Percentiles rank a stretch among this genome's conserved stretches.
phyloP scores from a whole-genome alignment of 2,888 invertebrate genomes.

The Melinaea marsaeus region DNA sequence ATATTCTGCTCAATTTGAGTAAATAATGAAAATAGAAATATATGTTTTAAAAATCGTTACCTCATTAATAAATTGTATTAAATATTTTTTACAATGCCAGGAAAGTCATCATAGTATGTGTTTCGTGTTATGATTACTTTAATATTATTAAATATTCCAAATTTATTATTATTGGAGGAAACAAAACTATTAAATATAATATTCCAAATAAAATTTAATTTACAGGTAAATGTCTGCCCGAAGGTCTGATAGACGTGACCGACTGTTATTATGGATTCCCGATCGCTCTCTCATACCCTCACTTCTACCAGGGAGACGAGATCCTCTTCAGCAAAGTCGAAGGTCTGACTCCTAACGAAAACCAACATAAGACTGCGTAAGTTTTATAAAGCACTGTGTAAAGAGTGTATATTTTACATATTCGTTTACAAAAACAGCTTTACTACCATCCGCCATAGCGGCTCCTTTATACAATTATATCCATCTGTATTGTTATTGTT shows the following conservation, averaged over 20 bases:
- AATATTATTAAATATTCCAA: too few relatives aligned
- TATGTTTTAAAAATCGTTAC: background rate
- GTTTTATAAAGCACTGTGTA: background rate
- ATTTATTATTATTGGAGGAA: too few relatives aligned
- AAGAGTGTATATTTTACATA: background rate
- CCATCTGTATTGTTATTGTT: too few relatives aligned
- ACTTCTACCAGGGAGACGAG: conserved; percentile 87
- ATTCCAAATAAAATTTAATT: conserved; percentile 16
- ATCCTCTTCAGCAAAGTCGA: conserved; percentile 80
- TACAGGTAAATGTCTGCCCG: conserved; percentile 81
- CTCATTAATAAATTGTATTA: background rate
- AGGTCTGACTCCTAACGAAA: conserved; percentile 81
- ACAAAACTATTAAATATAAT: too few relatives aligned
- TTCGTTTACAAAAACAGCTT: background rate
- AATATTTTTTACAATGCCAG: too few relatives aligned
- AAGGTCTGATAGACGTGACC: conserved; percentile 88
- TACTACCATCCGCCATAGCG: too few relatives aligned
- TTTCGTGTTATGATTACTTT: too few relatives aligned
- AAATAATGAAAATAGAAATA: background rate
- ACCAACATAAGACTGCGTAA: conserved; percentile 70
- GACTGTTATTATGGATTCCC: conserved; percentile 95
- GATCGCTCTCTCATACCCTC: conserved; percentile 91
- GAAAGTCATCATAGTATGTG: too few relatives aligned
- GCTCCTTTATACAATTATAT: too few relatives aligned
- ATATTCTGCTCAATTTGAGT: background rate